Conservation (phyloP, 2,113 vertebrate genomes). For the Myodes glareolus region DNA sequence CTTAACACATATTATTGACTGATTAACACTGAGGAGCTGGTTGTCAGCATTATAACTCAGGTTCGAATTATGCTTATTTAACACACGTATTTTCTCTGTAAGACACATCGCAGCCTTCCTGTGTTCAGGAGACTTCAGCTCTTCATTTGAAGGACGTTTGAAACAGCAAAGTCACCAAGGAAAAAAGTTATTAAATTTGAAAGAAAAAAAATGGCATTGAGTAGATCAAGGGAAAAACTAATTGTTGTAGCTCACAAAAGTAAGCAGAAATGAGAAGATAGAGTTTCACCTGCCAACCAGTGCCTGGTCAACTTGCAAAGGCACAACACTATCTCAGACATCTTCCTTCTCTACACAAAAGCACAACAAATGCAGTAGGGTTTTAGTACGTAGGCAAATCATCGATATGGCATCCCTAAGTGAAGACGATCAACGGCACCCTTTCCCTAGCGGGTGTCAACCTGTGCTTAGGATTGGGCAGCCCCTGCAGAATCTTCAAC, state of each 20-base stretch:
- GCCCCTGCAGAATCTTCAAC: background rate
- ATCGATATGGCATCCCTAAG: background rate
- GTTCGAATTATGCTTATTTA: background rate
- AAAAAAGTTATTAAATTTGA: background rate
- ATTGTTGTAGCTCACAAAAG: background rate
- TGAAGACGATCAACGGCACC: no score
- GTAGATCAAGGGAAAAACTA: background rate
- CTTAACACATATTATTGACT: background rate
- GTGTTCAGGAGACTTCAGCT: background rate
- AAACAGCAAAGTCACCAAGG: background rate
- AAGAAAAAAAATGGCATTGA: background rate
- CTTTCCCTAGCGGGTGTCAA: background rate
- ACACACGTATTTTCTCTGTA: background rate
- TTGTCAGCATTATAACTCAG: background rate
- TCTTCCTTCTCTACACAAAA: background rate
- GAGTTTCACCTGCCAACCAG: background rate
- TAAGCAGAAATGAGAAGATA: background rate
- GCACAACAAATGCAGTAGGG: no score
- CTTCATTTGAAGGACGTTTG: background rate
- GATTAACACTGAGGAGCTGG: background rate
- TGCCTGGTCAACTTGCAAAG: background rate
- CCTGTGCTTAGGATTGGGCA: background rate
- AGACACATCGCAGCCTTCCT: background rate
- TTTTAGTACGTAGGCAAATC: background rate
- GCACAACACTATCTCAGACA: rapidly evolving